phyloP scores from a whole-genome alignment of 2,113 vertebrate species.

The Sinocyclocheilus anophthalmus region DNA sequence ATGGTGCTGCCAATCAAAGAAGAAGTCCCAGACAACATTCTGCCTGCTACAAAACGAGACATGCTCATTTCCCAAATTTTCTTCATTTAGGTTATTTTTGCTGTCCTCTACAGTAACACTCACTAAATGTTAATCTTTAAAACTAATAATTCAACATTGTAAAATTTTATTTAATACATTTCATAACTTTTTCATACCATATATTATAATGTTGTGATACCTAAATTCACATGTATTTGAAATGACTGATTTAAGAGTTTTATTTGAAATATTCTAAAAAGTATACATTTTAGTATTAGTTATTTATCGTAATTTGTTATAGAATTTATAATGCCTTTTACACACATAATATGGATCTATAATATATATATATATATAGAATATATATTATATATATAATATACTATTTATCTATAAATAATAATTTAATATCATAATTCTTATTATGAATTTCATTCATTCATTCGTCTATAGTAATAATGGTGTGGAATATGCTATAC shows the following conservation, averaged over 20 bases:
- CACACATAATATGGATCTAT: too few species aligned
- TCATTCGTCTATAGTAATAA: background rate
- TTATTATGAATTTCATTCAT: background rate
- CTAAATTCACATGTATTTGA: background rate
- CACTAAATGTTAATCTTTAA: background rate
- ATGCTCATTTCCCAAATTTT: background rate
- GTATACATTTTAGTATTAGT: too few species aligned
- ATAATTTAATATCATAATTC: too few species aligned
- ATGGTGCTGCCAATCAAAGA: slow-evolving; percentile 25
- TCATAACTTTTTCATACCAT: background rate
- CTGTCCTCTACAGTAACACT: background rate
- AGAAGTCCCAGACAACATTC: slow-evolving; percentile 10
- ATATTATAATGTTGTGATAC: background rate
- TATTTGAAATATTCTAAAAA: background rate
- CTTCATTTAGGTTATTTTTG: too few species aligned
- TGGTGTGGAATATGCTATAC: background rate
- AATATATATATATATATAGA: too few species aligned
- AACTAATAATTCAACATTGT: background rate
- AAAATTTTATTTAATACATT: background rate
- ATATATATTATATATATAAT: too few species aligned
- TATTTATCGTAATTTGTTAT: too few species aligned
- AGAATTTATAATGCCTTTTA: background rate
- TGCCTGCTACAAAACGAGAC: slow-evolving; percentile 11
- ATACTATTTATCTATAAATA: too few species aligned
- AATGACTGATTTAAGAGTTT: background rate